A percentile compares a stretch with the other conserved stretches of the same genome.
Evolutionary conservation across 2,888 invertebrate genomes (phyloP).

Genomic region (Drosophila lutescens): DNA sequence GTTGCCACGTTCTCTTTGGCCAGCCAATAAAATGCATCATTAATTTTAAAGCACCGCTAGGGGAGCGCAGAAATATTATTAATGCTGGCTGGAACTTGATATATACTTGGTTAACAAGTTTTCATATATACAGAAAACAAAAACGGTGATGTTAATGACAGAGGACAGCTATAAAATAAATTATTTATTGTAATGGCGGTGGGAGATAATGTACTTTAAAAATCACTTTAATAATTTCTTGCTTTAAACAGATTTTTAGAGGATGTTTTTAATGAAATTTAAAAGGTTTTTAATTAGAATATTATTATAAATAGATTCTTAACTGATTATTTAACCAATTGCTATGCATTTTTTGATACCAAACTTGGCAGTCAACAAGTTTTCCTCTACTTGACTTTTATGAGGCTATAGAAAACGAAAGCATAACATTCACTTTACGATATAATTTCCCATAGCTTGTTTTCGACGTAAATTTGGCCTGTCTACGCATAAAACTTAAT

Average conservation of each 20-base stretch:
- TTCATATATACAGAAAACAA: neutral
- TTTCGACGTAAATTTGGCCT: constrained; percentile 34
- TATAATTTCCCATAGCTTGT: constrained; percentile 22
- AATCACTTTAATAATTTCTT: neutral
- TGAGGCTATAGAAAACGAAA: neutral
- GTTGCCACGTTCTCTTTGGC: constrained; percentile 22
- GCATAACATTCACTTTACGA: constrained; percentile 30
- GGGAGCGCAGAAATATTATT: constrained; percentile 2
- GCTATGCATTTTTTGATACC: neutral
- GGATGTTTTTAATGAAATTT: neutral
- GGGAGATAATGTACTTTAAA: neutral
- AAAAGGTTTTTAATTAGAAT: too few species aligned
- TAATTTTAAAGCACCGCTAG: constrained; percentile 36
- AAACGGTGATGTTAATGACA: neutral
- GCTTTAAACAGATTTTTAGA: neutral
- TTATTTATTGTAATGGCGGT: neutral
- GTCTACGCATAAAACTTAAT: constrained; percentile 58
- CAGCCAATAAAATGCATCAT: constrained; percentile 39
- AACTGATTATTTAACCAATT: neutral
- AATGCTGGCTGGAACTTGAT: neutral
- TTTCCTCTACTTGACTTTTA: constrained; percentile 1
- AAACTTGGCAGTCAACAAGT: constrained; percentile 6
- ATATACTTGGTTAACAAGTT: neutral
- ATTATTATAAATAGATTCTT: too few species aligned
- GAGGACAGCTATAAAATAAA: neutral